Conservation (phyloP, 2,888 invertebrate species). For the Pollenia griseotomentosa region DNA sequence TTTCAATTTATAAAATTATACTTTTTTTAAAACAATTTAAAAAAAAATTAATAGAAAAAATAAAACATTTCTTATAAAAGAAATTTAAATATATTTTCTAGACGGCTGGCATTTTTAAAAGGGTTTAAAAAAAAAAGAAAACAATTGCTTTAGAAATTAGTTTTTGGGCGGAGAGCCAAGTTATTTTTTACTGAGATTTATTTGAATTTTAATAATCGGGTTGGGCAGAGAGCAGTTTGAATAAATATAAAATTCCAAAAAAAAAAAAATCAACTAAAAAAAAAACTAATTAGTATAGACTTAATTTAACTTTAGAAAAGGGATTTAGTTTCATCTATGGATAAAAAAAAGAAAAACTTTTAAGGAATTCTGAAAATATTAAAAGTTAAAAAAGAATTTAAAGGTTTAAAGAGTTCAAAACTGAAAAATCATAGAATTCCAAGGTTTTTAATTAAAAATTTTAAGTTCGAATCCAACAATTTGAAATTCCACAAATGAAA, state of each 20-base stretch:
- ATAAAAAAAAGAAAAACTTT: no score
- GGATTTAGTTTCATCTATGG: neutral
- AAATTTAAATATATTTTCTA: slow-evolving; percentile 49
- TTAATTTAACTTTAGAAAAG: neutral
- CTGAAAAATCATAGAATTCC: no score
- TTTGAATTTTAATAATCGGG: neutral
- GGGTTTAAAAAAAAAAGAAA: slow-evolving; percentile 26
- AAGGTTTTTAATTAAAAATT: no score
- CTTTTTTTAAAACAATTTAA: slow-evolving; percentile 30
- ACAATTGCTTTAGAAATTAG: slow-evolving; percentile 62
- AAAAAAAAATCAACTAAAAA: neutral
- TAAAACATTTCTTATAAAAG: slow-evolving; percentile 47
- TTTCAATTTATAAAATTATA: slow-evolving; percentile 72
- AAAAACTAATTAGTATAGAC: neutral
- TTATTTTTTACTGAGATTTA: slow-evolving; percentile 24
- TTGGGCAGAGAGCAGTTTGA: neutral
- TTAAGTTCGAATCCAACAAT: no score
- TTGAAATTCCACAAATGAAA: neutral
- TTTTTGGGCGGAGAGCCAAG: slow-evolving; percentile 35
- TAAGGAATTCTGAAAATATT: no score
- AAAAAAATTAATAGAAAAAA: slow-evolving; percentile 12
- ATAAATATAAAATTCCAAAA: neutral
- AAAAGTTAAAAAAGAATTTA: no score
- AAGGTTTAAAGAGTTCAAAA: no score
- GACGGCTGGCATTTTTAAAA: slow-evolving; percentile 52